Evolutionary conservation across 2,113 vertebrate genomes (phyloP).

Genomic region (Thermophis baileyi): DNA sequence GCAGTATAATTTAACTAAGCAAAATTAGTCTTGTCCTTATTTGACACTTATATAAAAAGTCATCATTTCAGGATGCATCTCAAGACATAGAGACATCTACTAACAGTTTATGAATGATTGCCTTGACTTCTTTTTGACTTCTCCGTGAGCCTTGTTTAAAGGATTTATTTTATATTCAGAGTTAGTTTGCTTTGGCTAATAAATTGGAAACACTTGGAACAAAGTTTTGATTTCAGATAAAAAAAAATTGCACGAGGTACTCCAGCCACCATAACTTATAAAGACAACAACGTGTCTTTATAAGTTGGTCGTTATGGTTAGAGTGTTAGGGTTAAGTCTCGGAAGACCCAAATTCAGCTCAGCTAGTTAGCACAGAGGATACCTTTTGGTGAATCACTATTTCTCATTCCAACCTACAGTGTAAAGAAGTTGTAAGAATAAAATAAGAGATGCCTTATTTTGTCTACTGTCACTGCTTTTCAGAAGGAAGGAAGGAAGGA

Average conservation of each 20-base stretch:
- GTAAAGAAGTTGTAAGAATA: not conserved
- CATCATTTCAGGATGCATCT: not conserved
- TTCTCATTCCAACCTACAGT: not conserved
- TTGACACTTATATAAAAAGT: not conserved
- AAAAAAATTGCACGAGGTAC: not conserved
- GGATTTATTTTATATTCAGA: conserved; percentile 23
- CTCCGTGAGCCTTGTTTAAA: conserved; percentile 36
- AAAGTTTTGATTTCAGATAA: conserved; percentile 33
- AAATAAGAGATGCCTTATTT: not conserved
- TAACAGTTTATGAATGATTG: conserved; percentile 25
- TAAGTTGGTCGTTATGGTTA: not conserved
- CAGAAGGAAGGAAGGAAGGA: not conserved
- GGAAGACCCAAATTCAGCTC: not conserved
- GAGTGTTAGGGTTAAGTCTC: not conserved
- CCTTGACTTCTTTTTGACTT: conserved; percentile 21
- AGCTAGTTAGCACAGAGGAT: not conserved
- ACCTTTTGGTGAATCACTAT: not conserved
- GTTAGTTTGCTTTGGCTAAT: conserved; percentile 10
- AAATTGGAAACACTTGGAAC: not conserved
- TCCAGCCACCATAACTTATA: not conserved
- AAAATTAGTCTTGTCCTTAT: not conserved
- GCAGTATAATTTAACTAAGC: conserved; percentile 34
- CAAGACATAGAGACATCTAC: not conserved
- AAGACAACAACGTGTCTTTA: not conserved
- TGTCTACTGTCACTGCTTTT: not conserved